Conservation (phyloP, 2,797 vertebrate species). For the Choloepus didactylus region DNA sequence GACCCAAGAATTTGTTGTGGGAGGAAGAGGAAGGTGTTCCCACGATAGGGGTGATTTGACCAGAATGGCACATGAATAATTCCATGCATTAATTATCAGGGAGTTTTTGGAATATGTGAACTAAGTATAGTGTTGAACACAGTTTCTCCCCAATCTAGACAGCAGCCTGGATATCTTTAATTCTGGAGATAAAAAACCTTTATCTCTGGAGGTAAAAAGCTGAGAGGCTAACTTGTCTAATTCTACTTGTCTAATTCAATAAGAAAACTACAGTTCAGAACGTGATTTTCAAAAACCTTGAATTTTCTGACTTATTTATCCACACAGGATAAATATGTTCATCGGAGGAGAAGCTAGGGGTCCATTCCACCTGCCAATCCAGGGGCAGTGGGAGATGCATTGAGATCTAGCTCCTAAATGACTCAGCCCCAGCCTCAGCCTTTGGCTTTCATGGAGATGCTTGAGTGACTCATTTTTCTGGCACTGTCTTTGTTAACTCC, state of each 20-base stretch:
- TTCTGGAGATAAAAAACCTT: neutral
- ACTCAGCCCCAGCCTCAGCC: slow-evolving; percentile 73
- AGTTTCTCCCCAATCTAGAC: neutral
- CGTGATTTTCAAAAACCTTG: neutral
- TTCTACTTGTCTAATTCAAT: neutral
- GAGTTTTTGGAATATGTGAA: neutral
- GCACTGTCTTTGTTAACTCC: slow-evolving; percentile 77
- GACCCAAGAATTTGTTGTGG: neutral
- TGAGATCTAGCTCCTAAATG: slow-evolving; percentile 66
- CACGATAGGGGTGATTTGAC: neutral
- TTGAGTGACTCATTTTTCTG: slow-evolving; percentile 79
- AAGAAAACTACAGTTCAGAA: neutral
- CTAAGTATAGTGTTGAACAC: neutral
- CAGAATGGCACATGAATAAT: neutral
- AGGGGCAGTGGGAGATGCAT: neutral
- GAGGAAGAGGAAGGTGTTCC: neutral
- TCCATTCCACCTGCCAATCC: neutral
- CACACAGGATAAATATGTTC: neutral
- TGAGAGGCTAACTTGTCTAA: neutral
- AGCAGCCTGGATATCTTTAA: neutral
- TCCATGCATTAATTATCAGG: neutral
- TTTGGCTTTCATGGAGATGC: slow-evolving; percentile 56
- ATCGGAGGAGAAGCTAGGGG: neutral
- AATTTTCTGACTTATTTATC: slow-evolving; percentile 1
- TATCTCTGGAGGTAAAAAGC: neutral